Evolutionary conservation across 2,888 invertebrate genomes (phyloP).

Genomic region (Chrysomela aeneicollis): DNA sequence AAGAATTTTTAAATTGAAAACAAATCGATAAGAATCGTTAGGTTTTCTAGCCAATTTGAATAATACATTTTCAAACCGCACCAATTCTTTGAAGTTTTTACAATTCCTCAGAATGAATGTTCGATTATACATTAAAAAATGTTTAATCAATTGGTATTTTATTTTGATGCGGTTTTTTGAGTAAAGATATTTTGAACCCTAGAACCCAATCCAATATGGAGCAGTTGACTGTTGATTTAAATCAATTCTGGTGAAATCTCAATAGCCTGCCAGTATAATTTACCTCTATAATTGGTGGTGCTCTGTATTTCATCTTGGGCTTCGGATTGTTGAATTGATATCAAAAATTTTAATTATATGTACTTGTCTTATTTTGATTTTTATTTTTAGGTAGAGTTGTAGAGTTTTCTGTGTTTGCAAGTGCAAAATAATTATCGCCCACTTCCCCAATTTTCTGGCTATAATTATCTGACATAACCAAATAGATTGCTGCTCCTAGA

Average conservation of each 20-base stretch:
- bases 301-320: too few relatives aligned
- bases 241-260: conserved; percentile 2
- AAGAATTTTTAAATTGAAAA: conserved; percentile 15
- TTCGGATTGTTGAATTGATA: not conserved
- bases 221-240: conserved; percentile 14
- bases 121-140: not conserved
- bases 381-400: not conserved
- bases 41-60: conserved; percentile 39
- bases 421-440: not conserved
- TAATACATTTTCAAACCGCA: conserved; percentile 3
- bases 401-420: not conserved
- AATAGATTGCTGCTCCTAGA: too few relatives aligned
- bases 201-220: conserved; percentile 23
- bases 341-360: not conserved
- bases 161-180: conserved; percentile 8
- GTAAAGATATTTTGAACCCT: conserved; percentile 23
- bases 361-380: not conserved
- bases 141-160: not conserved
- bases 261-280: not conserved
- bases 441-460: not conserved
- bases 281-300: not conserved
- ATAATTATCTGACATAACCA: too few relatives aligned
- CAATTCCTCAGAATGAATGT: not conserved
- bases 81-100: too few relatives aligned
- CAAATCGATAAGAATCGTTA: conserved; percentile 55